These are phyloP conservation scores for Pimephales promelas DNA, from an alignment of 2,113 vertebrate genomes.

Conservation along the genomic window DNA sequence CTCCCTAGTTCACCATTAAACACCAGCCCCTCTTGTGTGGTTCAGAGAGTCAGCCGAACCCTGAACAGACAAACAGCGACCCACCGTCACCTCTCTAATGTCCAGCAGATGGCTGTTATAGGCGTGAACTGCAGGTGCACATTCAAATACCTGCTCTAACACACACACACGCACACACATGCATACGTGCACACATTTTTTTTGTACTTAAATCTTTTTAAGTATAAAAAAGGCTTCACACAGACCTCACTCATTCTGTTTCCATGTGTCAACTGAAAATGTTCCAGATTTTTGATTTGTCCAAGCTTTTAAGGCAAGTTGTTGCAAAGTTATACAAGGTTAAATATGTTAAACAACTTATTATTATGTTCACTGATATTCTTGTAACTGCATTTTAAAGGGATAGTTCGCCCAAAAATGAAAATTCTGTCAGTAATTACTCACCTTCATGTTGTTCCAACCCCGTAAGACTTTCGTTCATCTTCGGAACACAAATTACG, in stretches of 20 bases:
- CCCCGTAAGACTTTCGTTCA: too few species aligned
- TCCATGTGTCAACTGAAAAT: background rate
- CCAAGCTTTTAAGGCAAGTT: background rate
- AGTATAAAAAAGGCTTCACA: background rate
- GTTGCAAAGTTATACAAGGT: background rate
- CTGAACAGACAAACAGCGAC: constrained; percentile 37
- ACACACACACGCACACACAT: background rate
- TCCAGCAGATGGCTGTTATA: constrained; percentile 50
- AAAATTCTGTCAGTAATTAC: too few species aligned
- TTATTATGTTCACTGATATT: background rate
- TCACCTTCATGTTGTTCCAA: too few species aligned
- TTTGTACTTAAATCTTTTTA: background rate
- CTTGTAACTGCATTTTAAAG: background rate
- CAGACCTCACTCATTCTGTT: background rate
- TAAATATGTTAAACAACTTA: background rate
- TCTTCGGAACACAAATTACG: too few species aligned
- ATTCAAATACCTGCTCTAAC: constrained; percentile 29
- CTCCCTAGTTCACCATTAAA: constrained; percentile 17
- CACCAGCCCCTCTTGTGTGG: background rate
- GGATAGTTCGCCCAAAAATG: too few species aligned
- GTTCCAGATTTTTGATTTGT: background rate
- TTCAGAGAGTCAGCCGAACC: background rate
- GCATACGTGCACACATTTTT: background rate
- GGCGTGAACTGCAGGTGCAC: constrained; percentile 44
- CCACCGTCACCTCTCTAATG: constrained; percentile 41